Evolutionary conservation across 2,888 invertebrate genomes (phyloP).

Genomic region (Arctia plantaginis): DNA sequence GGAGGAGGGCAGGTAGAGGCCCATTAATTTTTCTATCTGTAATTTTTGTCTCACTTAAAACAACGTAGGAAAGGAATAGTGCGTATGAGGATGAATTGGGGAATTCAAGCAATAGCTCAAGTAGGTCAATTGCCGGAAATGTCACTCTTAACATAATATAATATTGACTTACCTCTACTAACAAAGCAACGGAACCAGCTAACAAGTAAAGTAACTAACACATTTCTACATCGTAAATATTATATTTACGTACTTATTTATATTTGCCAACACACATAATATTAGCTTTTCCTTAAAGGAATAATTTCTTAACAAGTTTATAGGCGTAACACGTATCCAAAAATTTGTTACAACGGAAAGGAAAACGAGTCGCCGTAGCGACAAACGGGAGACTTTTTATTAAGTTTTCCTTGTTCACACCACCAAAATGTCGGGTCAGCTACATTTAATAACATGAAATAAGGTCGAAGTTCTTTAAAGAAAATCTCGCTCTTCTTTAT

Average conservation of each 20-base stretch:
- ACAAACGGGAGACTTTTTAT: conserved; percentile 26
- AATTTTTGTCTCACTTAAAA: no score
- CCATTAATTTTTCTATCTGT: no score
- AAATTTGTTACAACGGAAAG: conserved; percentile 26
- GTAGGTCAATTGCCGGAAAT: no score
- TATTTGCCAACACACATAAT: neutral
- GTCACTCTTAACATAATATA: neutral
- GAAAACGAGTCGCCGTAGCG: conserved; percentile 21
- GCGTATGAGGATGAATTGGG: neutral
- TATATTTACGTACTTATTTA: neutral
- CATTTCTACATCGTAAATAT: neutral
- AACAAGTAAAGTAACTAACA: neutral
- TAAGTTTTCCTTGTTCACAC: conserved; percentile 37
- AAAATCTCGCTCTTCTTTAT: conserved; percentile 42
- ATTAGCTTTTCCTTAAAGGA: neutral
- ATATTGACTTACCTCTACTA: neutral
- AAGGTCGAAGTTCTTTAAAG: conserved; percentile 43
- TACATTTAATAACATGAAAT: conserved; percentile 39
- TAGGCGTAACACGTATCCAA: conserved; percentile 4
- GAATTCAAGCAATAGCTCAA: neutral
- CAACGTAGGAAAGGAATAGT: no score
- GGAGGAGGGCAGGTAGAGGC: no score
- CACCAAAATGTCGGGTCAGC: conserved; percentile 43
- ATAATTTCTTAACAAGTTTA: conserved; percentile 5
- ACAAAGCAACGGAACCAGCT: neutral